A percentile compares a stretch with the other conserved stretches of the same genome.
These are phyloP conservation scores for Drosophila falleni DNA, from an alignment of 2,888 invertebrate genomes.

Conservation along the genomic window DNA sequence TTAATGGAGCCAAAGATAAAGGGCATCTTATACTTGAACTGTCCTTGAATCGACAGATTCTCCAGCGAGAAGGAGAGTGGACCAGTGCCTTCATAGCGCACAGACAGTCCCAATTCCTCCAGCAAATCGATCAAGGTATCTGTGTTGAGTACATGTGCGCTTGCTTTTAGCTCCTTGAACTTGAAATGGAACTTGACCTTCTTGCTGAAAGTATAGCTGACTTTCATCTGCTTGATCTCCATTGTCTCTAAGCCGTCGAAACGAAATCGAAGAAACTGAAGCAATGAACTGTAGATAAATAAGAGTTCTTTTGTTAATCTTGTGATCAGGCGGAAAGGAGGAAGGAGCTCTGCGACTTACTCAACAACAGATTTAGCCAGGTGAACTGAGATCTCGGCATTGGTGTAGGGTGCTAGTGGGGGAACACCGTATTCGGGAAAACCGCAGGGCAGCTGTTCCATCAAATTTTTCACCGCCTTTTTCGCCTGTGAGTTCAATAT, in stretches of 20 bases:
- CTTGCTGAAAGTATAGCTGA: conserved; percentile 78
- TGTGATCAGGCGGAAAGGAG: too few relatives aligned
- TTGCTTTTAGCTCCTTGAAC: conserved; percentile 69
- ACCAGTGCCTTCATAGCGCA: conserved; percentile 78
- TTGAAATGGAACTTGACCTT: conserved; percentile 77
- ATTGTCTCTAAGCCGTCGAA: conserved; percentile 81
- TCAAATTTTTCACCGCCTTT: conserved; percentile 65
- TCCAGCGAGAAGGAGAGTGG: conserved; percentile 74
- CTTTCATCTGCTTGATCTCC: conserved; percentile 76
- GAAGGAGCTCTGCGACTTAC: conserved; percentile 63
- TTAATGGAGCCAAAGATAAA: conserved; percentile 79
- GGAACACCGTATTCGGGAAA: conserved; percentile 80
- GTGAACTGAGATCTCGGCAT: conserved; percentile 74
- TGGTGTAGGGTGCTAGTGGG: conserved; percentile 82
- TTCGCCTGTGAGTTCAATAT: conserved; percentile 79
- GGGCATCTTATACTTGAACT: conserved; percentile 83
- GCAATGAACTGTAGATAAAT: conserved; percentile 51
- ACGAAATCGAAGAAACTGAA: conserved; percentile 78
- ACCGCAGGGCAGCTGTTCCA: conserved; percentile 82
- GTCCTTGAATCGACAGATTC: conserved; percentile 75
- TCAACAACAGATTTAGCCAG: conserved; percentile 67
- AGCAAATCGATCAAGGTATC: conserved; percentile 74
- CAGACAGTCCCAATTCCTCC: conserved; percentile 66
- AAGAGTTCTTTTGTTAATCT: not conserved
- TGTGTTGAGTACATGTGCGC: conserved; percentile 63